Percentiles rank a stretch among this genome's conserved stretches.
These are phyloP conservation scores for Typhlomys cinereus DNA, from an alignment of 2,113 vertebrate genomes.

Conservation along the genomic window DNA sequence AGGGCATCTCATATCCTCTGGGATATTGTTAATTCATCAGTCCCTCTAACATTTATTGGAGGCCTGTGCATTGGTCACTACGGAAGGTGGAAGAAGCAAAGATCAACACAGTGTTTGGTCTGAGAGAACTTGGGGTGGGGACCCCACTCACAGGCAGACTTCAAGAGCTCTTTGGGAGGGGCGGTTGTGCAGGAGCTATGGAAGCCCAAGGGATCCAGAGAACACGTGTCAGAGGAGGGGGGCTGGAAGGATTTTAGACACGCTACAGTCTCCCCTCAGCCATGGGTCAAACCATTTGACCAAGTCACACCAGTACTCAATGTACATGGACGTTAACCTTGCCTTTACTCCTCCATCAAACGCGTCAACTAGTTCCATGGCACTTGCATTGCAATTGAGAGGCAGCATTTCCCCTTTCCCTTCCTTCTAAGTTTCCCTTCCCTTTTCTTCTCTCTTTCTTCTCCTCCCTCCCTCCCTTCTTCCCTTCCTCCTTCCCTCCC, in stretches of 20 bases:
- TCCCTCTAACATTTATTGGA: not conserved
- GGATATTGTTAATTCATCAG: not conserved
- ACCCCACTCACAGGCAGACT: not conserved
- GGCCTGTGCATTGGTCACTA: not conserved
- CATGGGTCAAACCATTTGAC: not conserved
- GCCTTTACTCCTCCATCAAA: not conserved
- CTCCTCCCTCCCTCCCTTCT: not conserved
- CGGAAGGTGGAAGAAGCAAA: not conserved
- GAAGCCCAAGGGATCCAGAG: not conserved
- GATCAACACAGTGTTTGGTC: not conserved
- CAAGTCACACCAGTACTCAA: not conserved
- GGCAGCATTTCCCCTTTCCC: not conserved
- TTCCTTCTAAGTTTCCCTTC: no score
- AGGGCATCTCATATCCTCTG: not conserved
- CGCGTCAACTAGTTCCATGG: not conserved
- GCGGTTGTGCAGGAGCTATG: not conserved
- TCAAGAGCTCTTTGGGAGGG: no score
- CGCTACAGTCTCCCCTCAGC: not conserved
- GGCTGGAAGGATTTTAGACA: not conserved
- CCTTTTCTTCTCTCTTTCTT: not conserved
- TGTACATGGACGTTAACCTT: not conserved
- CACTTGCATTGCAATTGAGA: not conserved
- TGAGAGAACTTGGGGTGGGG: not conserved
- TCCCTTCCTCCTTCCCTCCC: no score
- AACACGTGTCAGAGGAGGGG: not conserved